These are phyloP conservation scores for Dasypogon diadema DNA, from an alignment of 2,888 invertebrate genomes.

Conservation along the genomic window DNA sequence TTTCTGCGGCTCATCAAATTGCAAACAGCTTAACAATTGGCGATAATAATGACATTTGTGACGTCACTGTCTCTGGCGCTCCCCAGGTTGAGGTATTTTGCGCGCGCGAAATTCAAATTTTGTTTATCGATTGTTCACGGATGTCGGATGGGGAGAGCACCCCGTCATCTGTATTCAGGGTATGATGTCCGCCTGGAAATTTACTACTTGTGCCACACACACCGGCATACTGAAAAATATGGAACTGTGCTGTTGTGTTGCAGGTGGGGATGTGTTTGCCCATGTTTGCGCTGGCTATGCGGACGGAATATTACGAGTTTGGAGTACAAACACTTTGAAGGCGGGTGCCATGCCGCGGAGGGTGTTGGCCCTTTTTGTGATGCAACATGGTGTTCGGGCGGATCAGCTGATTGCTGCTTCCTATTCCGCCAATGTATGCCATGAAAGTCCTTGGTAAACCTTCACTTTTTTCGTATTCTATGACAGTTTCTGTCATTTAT, in stretches of 20 bases:
- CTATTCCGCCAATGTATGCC: conserved; percentile 38
- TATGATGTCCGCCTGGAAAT: conserved; percentile 52
- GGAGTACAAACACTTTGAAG: conserved; percentile 37
- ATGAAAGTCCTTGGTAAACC: conserved; percentile 46
- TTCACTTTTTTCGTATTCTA: conserved; percentile 55
- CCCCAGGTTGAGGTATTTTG: conserved; percentile 18
- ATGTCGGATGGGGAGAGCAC: conserved; percentile 27
- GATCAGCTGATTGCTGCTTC: conserved; percentile 56
- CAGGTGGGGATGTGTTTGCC: conserved; percentile 36
- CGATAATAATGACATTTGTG: conserved; percentile 50
- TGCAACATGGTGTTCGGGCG: conserved; percentile 54
- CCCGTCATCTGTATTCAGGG: conserved; percentile 55
- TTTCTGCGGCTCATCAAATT: conserved; percentile 29
- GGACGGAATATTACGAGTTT: conserved; percentile 10
- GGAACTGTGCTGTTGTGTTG: conserved; percentile 17
- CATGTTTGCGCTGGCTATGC: conserved; percentile 29
- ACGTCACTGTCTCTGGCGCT: conserved; percentile 13
- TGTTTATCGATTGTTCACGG: conserved; percentile 52
- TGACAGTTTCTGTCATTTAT: conserved; percentile 56
- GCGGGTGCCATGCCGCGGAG: conserved; percentile 36
- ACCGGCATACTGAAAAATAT: conserved; percentile 26
- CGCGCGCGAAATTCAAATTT: conserved; percentile 56
- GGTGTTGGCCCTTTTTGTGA: conserved; percentile 55
- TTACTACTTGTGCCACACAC: conserved; percentile 47
- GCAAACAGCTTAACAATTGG: conserved; percentile 50